Conservation (phyloP, 2,888 invertebrate genomes). For the Leptopilina myrica region DNA sequence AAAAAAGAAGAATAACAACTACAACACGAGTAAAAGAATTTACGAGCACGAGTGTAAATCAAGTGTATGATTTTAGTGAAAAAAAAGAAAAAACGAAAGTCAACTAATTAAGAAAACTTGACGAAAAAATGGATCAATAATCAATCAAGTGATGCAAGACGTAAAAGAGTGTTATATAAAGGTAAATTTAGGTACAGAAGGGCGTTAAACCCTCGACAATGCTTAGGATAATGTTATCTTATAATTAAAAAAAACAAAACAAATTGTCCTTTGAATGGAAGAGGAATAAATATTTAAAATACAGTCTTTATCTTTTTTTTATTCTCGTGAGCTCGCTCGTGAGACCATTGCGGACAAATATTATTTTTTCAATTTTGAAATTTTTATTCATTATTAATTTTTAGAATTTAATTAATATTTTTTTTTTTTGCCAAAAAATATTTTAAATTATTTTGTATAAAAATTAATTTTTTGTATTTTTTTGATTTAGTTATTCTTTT, state of each 20-base stretch:
- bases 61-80: slow-evolving; percentile 48
- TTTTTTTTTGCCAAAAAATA: no score
- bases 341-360: no score
- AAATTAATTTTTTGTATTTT: no score
- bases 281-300: slow-evolving; percentile 77
- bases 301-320: slow-evolving; percentile 59
- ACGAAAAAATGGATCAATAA: slow-evolving; percentile 64
- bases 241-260: slow-evolving; percentile 70
- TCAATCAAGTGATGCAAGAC: slow-evolving; percentile 70
- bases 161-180: slow-evolving; percentile 75
- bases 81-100: neutral
- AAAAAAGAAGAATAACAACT: slow-evolving; percentile 44
- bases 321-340: no score
- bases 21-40: slow-evolving; percentile 38
- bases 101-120: slow-evolving; percentile 53
- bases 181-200: slow-evolving; percentile 75
- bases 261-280: slow-evolving; percentile 75
- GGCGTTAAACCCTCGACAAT: slow-evolving; percentile 71
- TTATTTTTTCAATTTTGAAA: no score
- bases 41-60: slow-evolving; percentile 45
- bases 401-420: no score
- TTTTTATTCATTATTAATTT: no score
- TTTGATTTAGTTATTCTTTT: no score
- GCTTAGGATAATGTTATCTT: slow-evolving; percentile 77
- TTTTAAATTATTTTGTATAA: no score